A percentile compares a stretch with the other conserved stretches of the same genome.
phyloP scores from a whole-genome alignment of 2,113 vertebrate genomes.

The Polyodon spathula region DNA sequence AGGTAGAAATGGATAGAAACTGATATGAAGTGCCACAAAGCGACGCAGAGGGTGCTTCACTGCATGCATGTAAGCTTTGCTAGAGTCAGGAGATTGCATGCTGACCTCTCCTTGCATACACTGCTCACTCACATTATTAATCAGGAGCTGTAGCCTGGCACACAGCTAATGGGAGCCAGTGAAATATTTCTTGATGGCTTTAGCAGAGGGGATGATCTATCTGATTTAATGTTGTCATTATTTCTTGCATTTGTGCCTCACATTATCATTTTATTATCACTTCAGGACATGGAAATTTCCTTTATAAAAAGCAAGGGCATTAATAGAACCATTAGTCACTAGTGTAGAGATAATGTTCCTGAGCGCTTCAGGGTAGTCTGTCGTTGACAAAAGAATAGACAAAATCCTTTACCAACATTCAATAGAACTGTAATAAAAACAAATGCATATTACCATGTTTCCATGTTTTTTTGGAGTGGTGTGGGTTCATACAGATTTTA shows the following conservation, averaged over 20 bases:
- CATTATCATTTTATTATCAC: background rate
- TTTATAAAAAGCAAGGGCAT: background rate
- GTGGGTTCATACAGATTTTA: background rate
- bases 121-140: too few relatives aligned
- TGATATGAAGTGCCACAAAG: too few relatives aligned
- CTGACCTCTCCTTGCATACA: too few relatives aligned
- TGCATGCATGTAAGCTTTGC: too few relatives aligned
- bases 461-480: too few relatives aligned
- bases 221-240: slow-evolving; percentile 18
- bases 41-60: too few relatives aligned
- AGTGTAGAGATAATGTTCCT: slow-evolving; percentile 9
- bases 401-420: slow-evolving; percentile 5
- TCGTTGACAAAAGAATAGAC: slow-evolving; percentile 10
- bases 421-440: slow-evolving; percentile 19
- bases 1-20: too few relatives aligned
- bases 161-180: slow-evolving; percentile 1
- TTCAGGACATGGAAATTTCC: slow-evolving; percentile 5
- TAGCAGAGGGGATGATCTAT: background rate
- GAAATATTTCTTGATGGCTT: slow-evolving; percentile 13
- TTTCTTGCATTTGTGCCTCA: slow-evolving; percentile 8
- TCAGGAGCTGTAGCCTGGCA: background rate
- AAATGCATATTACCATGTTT: slow-evolving; percentile 15
- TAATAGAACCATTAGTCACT: slow-evolving; percentile 19
- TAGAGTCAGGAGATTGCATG: too few relatives aligned
- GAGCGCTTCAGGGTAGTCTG: slow-evolving; percentile 10